Evolutionary conservation across 2,797 vertebrate genomes (phyloP).

Genomic region (Sebastolobus altivelis): DNA sequence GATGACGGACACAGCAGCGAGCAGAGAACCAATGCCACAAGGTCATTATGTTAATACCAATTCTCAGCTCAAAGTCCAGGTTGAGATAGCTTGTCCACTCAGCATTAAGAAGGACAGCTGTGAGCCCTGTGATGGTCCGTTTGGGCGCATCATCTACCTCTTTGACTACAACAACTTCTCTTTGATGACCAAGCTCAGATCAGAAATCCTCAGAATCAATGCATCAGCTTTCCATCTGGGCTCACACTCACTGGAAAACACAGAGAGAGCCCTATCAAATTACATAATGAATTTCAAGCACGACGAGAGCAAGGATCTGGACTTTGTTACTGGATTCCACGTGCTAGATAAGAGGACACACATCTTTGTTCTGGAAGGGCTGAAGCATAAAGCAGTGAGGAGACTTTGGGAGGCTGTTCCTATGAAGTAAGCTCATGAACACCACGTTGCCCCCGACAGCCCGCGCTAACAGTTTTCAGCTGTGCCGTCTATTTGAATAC

Average conservation of each 20-base stretch:
- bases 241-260: slow-evolving; percentile 33
- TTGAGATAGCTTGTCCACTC: slow-evolving; percentile 84
- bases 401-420: slow-evolving; percentile 86
- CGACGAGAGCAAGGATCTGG: slow-evolving; percentile 72
- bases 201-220: slow-evolving; percentile 84
- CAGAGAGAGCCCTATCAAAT: slow-evolving; percentile 73
- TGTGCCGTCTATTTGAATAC: slow-evolving; percentile 27
- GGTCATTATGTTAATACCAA: slow-evolving; percentile 85
- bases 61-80: slow-evolving; percentile 85
- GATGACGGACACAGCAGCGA: neutral
- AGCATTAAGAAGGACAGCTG: neutral
- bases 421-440: slow-evolving; percentile 79
- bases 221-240: slow-evolving; percentile 79
- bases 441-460: slow-evolving; percentile 16
- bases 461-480: slow-evolving; percentile 52
- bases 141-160: slow-evolving; percentile 85
- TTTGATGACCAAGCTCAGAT: slow-evolving; percentile 74
- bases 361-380: slow-evolving; percentile 89
- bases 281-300: slow-evolving; percentile 67
- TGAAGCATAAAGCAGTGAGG: slow-evolving; percentile 84
- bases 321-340: slow-evolving; percentile 90
- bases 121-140: slow-evolving; percentile 49
- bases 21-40: slow-evolving; percentile 54
- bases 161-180: slow-evolving; percentile 70
- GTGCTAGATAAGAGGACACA: slow-evolving; percentile 84